Percentiles rank a stretch among this genome's conserved stretches.
Conservation (phyloP, 2,113 vertebrate species). For the Mustela nigripes region DNA sequence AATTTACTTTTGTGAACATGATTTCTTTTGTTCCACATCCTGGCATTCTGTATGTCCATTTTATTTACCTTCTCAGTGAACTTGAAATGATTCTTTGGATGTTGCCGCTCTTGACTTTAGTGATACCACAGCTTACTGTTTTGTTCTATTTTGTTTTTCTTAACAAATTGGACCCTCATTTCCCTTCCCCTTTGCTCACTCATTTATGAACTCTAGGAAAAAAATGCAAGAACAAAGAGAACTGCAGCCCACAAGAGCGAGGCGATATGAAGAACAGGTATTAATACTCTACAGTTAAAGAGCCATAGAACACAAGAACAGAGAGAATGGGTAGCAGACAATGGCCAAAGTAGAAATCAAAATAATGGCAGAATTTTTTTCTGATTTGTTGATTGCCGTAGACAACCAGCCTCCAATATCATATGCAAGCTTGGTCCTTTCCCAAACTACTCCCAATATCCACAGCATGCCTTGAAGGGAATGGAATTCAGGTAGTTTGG, state of each 20-base stretch:
- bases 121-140: neutral
- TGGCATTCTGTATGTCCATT: conserved; percentile 1
- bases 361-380: neutral
- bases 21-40: neutral
- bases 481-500: neutral
- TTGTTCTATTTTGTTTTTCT: neutral
- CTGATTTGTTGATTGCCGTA: neutral
- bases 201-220: neutral
- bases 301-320: neutral
- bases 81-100: neutral
- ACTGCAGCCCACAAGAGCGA: neutral
- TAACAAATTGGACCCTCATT: neutral
- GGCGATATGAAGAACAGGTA: neutral
- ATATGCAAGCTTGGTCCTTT: neutral
- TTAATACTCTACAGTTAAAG: neutral
- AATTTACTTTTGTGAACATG: neutral
- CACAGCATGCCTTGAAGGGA: no score
- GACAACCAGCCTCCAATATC: neutral
- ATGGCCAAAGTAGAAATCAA: neutral
- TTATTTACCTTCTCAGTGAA: neutral
- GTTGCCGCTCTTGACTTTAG: neutral
- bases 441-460: neutral
- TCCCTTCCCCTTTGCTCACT: neutral
- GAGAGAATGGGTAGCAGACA: neutral
- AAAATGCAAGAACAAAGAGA: neutral